A percentile compares a stretch with the other conserved stretches of the same genome.
These are phyloP conservation scores for Teleogryllus occipitalis DNA, from an alignment of 1,140 invertebrate species.

Conservation along the genomic window DNA sequence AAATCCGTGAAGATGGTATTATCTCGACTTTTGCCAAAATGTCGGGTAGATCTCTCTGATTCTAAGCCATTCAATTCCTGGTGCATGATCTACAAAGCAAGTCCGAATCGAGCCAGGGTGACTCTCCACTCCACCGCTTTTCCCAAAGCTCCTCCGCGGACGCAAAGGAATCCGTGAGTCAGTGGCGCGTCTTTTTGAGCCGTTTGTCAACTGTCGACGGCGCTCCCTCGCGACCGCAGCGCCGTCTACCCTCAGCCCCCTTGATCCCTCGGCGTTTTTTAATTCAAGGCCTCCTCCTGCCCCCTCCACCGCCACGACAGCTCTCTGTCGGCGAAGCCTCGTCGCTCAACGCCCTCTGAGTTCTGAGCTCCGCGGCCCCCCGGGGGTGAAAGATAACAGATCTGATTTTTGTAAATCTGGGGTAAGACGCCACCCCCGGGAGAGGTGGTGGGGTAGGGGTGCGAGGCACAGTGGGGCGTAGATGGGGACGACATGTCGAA, in stretches of 20 bases:
- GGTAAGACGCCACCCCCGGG: neutral
- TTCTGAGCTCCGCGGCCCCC: no score
- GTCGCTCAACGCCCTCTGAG: no score
- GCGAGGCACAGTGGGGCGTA: neutral
- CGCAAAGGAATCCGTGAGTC: neutral
- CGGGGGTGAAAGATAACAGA: conserved; percentile 3
- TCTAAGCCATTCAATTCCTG: no score
- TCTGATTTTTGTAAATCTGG: conserved; percentile 5
- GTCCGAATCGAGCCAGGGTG: neutral
- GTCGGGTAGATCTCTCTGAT: no score
- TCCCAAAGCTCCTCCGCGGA: neutral
- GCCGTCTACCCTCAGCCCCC: neutral
- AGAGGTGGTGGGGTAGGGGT: neutral
- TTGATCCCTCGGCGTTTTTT: neutral
- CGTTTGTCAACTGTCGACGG: neutral
- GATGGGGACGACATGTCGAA: no score
- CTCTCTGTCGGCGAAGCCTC: no score
- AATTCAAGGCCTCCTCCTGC: neutral
- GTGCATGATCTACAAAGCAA: no score
- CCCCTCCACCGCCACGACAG: no score
- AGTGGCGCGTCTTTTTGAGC: neutral
- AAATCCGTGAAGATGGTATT: no score
- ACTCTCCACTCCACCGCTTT: neutral
- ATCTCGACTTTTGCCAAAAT: no score
- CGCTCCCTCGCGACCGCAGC: neutral